phyloP scores from a whole-genome alignment of 2,888 invertebrate genomes.

The Drosophila kanekoi region DNA sequence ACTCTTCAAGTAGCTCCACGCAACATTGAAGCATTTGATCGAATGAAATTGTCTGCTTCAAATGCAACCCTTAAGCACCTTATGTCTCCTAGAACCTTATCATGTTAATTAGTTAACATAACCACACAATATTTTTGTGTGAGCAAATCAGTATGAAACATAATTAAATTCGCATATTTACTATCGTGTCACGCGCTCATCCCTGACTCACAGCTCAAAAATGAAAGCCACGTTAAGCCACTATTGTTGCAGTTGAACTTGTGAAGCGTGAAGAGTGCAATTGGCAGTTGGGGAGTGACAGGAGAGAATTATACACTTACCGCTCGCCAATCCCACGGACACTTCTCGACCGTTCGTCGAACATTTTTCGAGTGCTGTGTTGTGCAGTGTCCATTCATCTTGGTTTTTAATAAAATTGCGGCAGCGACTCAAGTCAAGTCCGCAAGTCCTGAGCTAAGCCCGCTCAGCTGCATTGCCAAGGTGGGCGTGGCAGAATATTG shows the following conservation, averaged over 20 bases:
- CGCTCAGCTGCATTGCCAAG: conserved; percentile 51
- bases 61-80: too few relatives aligned
- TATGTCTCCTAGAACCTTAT: too few relatives aligned
- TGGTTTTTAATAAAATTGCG: conserved; percentile 72
- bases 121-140: too few relatives aligned
- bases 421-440: conserved; percentile 44
- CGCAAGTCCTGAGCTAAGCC: conserved; percentile 37
- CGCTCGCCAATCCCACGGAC: conserved; percentile 4
- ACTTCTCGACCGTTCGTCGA: conserved; percentile 32
- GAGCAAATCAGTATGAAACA: too few relatives aligned
- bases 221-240: conserved; percentile 3
- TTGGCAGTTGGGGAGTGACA: conserved; percentile 33
- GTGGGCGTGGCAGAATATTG: conserved; percentile 34
- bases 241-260: conserved; percentile 29
- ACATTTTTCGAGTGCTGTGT: conserved; percentile 24
- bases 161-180: too few relatives aligned
- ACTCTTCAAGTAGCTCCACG: too few relatives aligned
- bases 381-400: conserved; percentile 58
- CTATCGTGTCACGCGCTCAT: conserved; percentile 1
- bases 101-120: too few relatives aligned
- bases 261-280: conserved; percentile 3
- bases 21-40: too few relatives aligned
- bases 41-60: too few relatives aligned
- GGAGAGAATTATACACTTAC: conserved; percentile 35
- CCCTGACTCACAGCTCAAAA: neutral